Conservation (phyloP, 2,113 vertebrate species). For the Odontesthes bonariensis region DNA sequence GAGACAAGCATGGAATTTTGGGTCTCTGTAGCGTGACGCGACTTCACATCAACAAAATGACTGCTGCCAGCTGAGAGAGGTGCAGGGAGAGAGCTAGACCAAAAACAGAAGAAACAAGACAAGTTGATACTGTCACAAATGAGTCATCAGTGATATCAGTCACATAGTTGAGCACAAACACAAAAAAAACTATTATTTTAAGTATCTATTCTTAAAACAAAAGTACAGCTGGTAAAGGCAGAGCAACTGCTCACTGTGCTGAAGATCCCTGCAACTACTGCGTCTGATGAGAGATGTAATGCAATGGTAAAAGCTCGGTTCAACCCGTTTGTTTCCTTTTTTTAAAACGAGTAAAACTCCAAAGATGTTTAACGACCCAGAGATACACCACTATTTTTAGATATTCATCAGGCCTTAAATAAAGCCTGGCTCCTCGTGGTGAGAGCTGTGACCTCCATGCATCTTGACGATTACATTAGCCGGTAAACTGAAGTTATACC, state of each 20-base stretch:
- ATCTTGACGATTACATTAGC: not conserved
- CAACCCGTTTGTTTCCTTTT: not conserved
- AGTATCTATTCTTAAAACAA: conserved; percentile 5
- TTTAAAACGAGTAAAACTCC: not conserved
- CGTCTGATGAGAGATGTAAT: not conserved
- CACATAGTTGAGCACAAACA: conserved; percentile 13
- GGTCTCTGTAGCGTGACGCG: conserved; percentile 54
- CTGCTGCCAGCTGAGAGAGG: conserved; percentile 56
- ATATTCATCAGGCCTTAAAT: not conserved
- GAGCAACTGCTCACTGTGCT: not conserved
- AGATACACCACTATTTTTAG: not conserved
- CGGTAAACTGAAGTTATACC: not conserved
- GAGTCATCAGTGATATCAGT: conserved; percentile 55
- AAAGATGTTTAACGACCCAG: not conserved
- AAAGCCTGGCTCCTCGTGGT: not conserved
- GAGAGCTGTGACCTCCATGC: no score
- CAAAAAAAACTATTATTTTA: conserved; percentile 4
- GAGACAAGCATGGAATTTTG: conserved; percentile 43
- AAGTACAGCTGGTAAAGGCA: not conserved
- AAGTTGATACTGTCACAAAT: conserved; percentile 56
- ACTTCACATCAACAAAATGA: conserved; percentile 58
- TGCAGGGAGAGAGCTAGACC: conserved; percentile 40
- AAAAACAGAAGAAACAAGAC: conserved; percentile 59
- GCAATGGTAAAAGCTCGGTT: not conserved
- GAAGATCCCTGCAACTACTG: not conserved